Evolutionary conservation across 2,888 invertebrate genomes (phyloP).

Genomic region (Melieria crassipennis): DNA sequence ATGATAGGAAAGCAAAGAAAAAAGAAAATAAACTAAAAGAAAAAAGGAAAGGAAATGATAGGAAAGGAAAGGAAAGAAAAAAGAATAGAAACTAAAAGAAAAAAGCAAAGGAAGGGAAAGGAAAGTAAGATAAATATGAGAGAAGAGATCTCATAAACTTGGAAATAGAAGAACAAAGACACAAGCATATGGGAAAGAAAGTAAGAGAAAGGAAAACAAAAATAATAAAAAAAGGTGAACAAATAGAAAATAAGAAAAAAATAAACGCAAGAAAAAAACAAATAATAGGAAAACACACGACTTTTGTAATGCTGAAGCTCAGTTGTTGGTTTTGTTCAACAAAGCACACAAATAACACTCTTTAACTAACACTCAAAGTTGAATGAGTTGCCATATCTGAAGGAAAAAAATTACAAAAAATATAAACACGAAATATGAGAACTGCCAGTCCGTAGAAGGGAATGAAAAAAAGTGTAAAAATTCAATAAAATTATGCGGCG

Average conservation of each 20-base stretch:
- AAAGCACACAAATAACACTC: not conserved
- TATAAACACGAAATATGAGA: constrained; percentile 4
- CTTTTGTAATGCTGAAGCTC: not conserved
- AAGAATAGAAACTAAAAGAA: not conserved
- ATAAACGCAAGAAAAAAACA: not conserved
- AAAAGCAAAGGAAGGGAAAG: not conserved
- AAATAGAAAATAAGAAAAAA: no score
- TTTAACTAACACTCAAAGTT: no score
- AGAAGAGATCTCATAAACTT: not conserved
- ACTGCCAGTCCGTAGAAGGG: not conserved
- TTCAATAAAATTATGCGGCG: constrained; percentile 14
- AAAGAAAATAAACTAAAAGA: not conserved
- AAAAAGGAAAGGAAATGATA: not conserved
- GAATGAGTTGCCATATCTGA: constrained; percentile 1
- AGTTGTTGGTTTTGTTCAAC: not conserved
- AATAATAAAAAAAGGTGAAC: not conserved
- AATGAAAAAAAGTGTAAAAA: not conserved
- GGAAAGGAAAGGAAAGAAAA: not conserved
- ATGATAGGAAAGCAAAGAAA: not conserved
- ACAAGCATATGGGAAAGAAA: not conserved
- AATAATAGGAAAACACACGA: not conserved
- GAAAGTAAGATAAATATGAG: no score
- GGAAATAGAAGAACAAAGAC: not conserved
- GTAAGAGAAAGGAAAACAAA: not conserved
- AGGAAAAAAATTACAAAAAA: not conserved